Evolutionary conservation across 2,797 vertebrate genomes (phyloP).

Genomic region (Simalia tracyae): DNA sequence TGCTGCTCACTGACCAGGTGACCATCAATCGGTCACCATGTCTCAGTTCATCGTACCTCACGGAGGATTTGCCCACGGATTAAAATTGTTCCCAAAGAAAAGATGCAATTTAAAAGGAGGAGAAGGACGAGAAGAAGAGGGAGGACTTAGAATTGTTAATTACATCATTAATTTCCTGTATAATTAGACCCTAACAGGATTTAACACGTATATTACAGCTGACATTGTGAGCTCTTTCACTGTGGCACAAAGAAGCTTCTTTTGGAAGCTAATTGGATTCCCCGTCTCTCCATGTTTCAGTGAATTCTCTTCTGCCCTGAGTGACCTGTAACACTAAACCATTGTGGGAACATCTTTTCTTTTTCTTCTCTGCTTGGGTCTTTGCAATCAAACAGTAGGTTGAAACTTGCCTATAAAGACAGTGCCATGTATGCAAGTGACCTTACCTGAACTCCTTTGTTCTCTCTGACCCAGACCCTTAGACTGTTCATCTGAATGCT

Average conservation of each 20-base stretch:
- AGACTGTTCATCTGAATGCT: conserved; percentile 16
- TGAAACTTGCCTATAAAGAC: conserved; percentile 32
- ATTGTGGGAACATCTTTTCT: conserved; percentile 27
- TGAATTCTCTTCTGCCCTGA: background rate
- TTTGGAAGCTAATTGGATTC: background rate
- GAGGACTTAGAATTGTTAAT: background rate
- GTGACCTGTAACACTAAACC: background rate
- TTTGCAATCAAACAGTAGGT: conserved; percentile 29
- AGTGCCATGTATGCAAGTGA: conserved; percentile 23
- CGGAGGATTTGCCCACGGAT: background rate
- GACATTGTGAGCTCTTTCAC: conserved; percentile 19
- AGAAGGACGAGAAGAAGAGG: background rate
- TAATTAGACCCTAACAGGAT: background rate
- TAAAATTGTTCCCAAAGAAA: background rate
- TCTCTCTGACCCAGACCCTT: conserved; percentile 24
- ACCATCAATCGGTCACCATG: background rate
- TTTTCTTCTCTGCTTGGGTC: conserved; percentile 33
- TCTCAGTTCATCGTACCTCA: background rate
- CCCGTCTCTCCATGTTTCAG: conserved; percentile 1
- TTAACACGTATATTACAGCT: background rate
- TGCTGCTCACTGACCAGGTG: background rate
- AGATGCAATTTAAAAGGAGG: background rate
- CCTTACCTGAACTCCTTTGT: conserved; percentile 15
- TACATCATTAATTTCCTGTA: background rate
- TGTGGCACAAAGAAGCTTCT: background rate